Evolutionary conservation across 2,888 invertebrate genomes (phyloP).

Genomic region (Bellardia bayeri): DNA sequence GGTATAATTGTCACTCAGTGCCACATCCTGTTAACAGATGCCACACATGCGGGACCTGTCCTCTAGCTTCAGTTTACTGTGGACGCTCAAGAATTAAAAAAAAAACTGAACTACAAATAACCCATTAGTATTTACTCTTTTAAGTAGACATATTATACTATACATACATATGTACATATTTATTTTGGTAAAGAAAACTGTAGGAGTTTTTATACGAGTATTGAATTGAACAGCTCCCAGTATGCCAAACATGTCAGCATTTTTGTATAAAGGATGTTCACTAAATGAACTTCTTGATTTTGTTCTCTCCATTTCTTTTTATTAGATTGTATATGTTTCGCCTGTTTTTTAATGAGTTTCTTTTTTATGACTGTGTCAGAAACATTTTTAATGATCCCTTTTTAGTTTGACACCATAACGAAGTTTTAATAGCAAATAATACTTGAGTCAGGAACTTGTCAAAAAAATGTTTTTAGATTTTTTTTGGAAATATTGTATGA

Average conservation of each 20-base stretch:
- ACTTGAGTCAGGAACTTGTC: slow-evolving; percentile 7
- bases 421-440: slow-evolving; percentile 14
- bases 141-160: background rate
- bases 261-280: slow-evolving; percentile 38
- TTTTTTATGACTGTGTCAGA: slow-evolving; percentile 46
- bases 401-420: slow-evolving; percentile 48
- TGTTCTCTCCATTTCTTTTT: background rate
- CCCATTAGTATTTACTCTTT: slow-evolving; percentile 19
- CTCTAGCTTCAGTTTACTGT: slow-evolving; percentile 2
- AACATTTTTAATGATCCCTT: slow-evolving; percentile 53
- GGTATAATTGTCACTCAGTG: slow-evolving; percentile 51
- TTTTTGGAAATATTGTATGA: background rate
- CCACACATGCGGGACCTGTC: slow-evolving; percentile 58
- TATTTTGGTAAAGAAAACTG: background rate
- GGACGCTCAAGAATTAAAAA: slow-evolving; percentile 4
- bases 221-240: background rate
- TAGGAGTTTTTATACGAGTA: background rate
- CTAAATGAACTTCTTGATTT: slow-evolving; percentile 35
- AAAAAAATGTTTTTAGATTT: slow-evolving; percentile 27
- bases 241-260: slow-evolving; percentile 44
- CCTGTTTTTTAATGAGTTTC: slow-evolving; percentile 14
- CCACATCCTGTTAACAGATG: slow-evolving; percentile 69
- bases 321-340: background rate
- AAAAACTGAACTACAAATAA: slow-evolving; percentile 4
- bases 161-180: no score